Base-by-base conservation (phyloP, 2,888 invertebrate species). In the Heliconius ethilla region DNA sequence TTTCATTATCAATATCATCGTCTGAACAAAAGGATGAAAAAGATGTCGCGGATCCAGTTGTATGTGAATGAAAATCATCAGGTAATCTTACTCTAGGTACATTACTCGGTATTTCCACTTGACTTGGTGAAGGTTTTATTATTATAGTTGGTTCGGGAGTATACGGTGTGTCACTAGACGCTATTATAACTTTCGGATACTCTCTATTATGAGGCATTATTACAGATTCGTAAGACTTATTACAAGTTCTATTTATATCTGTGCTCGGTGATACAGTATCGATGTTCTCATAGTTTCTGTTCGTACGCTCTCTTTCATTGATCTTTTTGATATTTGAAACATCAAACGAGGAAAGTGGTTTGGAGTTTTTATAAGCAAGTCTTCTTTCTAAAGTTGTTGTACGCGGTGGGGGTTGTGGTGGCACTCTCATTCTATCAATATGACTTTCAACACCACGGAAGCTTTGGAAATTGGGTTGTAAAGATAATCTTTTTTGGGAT, bases 361-460 rank as follows among this genome's bases (percentile, higher is more conserved):
- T 94, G 0, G 91, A 86, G 82, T 91, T 91, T 86, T 90, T 90
- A 78, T 91, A 94, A 6, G 92, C 92, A 37, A 92, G 89, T 80
- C 95, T 95, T 66, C 96, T 91, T 37, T 96, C 96, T 75, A 97
- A 91, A 7, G 97, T 97, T 55, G 96, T 96, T 6, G 96, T 96
- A 85, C 97, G 93, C 0, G 97, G 97, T 0, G 97, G 97, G 4
- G 97, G 97, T 79, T 96, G 94, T 0, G 97, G 97, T 1, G 96
- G 96, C 78, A 95, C 89, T 87, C 91, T 95, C 2, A 88, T 85
- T 18, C 88, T 90, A 78, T 93, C 92, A 27, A 81, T 83, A 82
- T 89, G 89, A 85, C 84, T 89, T 75, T 93, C 93, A 81, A 85
- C 82, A 76, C 86, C 87, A 77, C 90, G 86, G 83, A 94, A 94